These are phyloP conservation scores for Erebia ligea DNA, from an alignment of 2,888 invertebrate species.

Conservation along the genomic window DNA sequence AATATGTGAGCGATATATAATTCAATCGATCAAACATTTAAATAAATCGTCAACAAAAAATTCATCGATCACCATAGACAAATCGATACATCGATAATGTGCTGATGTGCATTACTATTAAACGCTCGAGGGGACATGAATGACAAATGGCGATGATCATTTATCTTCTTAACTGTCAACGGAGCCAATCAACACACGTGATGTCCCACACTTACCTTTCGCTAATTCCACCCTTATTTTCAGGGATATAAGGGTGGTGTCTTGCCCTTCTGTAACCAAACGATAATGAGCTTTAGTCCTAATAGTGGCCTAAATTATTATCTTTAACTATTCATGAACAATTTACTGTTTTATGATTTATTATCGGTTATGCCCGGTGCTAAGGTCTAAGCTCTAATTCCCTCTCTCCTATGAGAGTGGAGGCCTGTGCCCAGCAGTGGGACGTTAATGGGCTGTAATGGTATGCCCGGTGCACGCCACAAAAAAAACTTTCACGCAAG, in stretches of 20 bases:
- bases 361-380: too few species aligned
- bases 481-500: too few species aligned
- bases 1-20: too few species aligned
- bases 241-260: conserved; percentile 3
- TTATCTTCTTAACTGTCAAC: conserved; percentile 81
- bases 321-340: too few species aligned
- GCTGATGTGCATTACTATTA: conserved; percentile 48
- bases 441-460: too few species aligned
- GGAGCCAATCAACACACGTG: conserved; percentile 77
- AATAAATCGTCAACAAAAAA: background rate
- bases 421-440: too few species aligned
- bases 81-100: background rate
- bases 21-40: too few species aligned
- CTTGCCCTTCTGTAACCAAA: background rate
- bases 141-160: conserved; percentile 79
- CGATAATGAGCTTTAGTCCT: background rate
- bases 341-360: too few species aligned
- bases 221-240: conserved; percentile 28
- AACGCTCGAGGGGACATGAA: conserved; percentile 58
- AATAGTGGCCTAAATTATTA: conserved; percentile 4
- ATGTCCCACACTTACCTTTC: conserved; percentile 47
- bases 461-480: too few species aligned
- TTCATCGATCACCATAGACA: background rate
- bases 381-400: too few species aligned
- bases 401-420: too few species aligned